phyloP scores from a whole-genome alignment of 2,797 vertebrate genomes.

The Naso thynnoides region DNA sequence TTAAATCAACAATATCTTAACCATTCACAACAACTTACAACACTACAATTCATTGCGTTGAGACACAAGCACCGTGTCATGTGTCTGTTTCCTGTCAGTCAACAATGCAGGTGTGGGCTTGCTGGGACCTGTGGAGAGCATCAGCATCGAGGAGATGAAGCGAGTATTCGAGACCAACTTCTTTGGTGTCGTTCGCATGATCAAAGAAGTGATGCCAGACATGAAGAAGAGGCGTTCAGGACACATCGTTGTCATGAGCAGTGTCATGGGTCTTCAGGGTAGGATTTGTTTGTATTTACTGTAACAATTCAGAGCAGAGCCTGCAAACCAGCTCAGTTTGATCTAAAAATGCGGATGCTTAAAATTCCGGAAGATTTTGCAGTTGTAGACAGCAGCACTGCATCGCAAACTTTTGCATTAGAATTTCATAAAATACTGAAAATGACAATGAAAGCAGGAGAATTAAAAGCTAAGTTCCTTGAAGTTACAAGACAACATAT shows the following conservation, averaged over 20 bases:
- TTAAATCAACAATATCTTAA: background rate
- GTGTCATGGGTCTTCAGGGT: slow-evolving; percentile 96
- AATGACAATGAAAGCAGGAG: too few species aligned
- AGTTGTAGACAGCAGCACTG: background rate
- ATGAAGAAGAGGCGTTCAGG: slow-evolving; percentile 92
- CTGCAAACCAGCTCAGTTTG: background rate
- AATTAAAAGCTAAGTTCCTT: too few species aligned
- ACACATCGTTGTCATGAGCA: slow-evolving; percentile 96
- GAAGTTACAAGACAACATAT: too few species aligned
- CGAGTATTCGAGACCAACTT: slow-evolving; percentile 94
- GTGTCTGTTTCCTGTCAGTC: slow-evolving; percentile 79
- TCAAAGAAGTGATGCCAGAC: slow-evolving; percentile 92
- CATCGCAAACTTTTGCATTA: background rate
- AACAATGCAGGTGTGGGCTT: slow-evolving; percentile 94
- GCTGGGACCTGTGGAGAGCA: slow-evolving; percentile 91
- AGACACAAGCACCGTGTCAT: background rate
- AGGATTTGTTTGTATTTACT: slow-evolving; percentile 10
- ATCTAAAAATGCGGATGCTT: background rate
- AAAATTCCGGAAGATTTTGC: background rate
- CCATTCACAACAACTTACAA: too few species aligned
- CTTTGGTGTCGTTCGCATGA: slow-evolving; percentile 92
- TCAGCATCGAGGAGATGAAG: slow-evolving; percentile 91
- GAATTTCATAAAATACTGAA: background rate
- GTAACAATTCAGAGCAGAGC: background rate
- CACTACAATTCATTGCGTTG: background rate